Evolutionary conservation across 2,888 invertebrate genomes (phyloP).

Genomic region (Dryobotodes eremita): DNA sequence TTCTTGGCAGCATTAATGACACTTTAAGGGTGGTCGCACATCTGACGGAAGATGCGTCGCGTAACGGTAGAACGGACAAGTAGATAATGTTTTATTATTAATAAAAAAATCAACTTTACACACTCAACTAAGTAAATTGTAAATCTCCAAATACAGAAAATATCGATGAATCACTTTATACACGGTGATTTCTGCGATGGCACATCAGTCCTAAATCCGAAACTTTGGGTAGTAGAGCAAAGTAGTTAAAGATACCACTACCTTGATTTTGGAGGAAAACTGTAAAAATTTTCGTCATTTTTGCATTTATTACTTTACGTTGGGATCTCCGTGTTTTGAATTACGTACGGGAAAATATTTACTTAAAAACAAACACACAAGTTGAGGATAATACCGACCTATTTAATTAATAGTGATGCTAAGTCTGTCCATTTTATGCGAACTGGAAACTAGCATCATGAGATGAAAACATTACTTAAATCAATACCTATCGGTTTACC

Average conservation of each 20-base stretch:
- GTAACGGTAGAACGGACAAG: neutral
- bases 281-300: neutral
- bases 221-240: neutral
- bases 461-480: neutral
- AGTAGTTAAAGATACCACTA: neutral
- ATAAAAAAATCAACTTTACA: neutral
- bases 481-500: neutral
- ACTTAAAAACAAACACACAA: neutral
- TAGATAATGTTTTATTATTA: neutral
- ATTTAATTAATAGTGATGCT: constrained; percentile 7
- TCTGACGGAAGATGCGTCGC: neutral
- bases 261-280: neutral
- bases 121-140: neutral
- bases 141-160: no score
- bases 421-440: neutral
- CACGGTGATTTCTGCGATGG: neutral
- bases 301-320: neutral
- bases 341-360: constrained; percentile 25
- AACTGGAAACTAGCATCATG: neutral
- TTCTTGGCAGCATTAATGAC: neutral
- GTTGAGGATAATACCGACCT: constrained; percentile 34
- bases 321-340: constrained; percentile 19
- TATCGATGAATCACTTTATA: neutral
- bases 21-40: neutral
- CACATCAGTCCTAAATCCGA: neutral